These are phyloP conservation scores for Folsomia candida DNA, from an alignment of 2,888 invertebrate species.

Conservation along the genomic window DNA sequence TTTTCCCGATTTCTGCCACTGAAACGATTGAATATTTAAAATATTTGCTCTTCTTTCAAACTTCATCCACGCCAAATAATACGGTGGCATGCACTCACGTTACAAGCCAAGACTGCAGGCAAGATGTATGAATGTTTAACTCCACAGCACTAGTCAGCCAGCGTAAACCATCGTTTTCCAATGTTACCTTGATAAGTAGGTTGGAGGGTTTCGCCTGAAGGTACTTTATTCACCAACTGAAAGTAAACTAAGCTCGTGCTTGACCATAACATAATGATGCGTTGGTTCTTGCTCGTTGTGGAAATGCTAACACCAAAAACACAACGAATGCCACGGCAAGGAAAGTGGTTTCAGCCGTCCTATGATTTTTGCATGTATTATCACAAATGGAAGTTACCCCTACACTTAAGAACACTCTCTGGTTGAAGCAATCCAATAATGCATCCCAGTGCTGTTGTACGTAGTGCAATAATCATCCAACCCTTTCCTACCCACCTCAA, in stretches of 20 bases:
- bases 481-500: slow-evolving; percentile 16
- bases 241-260: slow-evolving; percentile 17
- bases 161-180: slow-evolving; percentile 16
- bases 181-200: slow-evolving; percentile 21
- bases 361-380: slow-evolving; percentile 11
- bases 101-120: not conserved
- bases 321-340: not conserved
- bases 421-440: not conserved
- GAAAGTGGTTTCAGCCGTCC: slow-evolving; percentile 16
- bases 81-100: not conserved
- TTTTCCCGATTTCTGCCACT: slow-evolving; percentile 4
- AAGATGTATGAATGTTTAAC: not conserved
- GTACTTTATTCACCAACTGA: slow-evolving; percentile 11
- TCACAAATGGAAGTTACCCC: not conserved
- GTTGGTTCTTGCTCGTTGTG: not conserved
- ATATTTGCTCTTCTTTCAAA: not conserved
- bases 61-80: not conserved
- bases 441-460: no score
- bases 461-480: slow-evolving; percentile 11
- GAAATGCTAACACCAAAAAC: not conserved
- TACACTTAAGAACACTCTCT: not conserved
- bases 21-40: not conserved
- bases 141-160: not conserved
- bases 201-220: slow-evolving; percentile 21
- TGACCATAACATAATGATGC: not conserved